Conservation (phyloP, 2,113 vertebrate genomes). For the Oceanodroma tethys region DNA sequence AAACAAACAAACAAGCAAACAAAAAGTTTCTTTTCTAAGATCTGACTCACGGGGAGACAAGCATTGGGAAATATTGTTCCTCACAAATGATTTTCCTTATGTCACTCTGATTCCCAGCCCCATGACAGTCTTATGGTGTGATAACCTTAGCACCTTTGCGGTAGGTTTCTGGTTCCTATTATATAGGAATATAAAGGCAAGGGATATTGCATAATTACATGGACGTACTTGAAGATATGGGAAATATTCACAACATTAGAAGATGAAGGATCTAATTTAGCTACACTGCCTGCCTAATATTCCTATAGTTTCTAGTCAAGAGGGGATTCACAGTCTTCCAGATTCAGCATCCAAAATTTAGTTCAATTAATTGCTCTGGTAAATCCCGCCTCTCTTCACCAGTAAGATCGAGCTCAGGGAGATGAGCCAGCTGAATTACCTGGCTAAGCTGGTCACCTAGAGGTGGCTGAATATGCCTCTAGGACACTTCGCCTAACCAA, state of each 20-base stretch:
- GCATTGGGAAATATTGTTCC: background rate
- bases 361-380: background rate
- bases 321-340: background rate
- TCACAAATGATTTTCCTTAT: background rate
- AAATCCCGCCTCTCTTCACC: background rate
- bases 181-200: background rate
- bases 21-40: background rate
- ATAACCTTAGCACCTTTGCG: background rate
- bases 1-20: background rate
- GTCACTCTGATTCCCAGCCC: background rate
- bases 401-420: background rate
- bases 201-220: background rate
- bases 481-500: background rate
- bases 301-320: background rate
- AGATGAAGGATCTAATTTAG: background rate
- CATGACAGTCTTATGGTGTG: background rate
- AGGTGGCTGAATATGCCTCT: background rate
- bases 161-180: background rate
- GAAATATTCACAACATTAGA: background rate
- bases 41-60: background rate
- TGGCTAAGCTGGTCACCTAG: accelerated
- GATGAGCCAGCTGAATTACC: background rate
- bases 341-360: background rate
- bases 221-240: background rate
- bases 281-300: background rate